Base-by-base conservation (phyloP, 2,888 invertebrate species). In the Sphaerophoria taeniata region DNA sequence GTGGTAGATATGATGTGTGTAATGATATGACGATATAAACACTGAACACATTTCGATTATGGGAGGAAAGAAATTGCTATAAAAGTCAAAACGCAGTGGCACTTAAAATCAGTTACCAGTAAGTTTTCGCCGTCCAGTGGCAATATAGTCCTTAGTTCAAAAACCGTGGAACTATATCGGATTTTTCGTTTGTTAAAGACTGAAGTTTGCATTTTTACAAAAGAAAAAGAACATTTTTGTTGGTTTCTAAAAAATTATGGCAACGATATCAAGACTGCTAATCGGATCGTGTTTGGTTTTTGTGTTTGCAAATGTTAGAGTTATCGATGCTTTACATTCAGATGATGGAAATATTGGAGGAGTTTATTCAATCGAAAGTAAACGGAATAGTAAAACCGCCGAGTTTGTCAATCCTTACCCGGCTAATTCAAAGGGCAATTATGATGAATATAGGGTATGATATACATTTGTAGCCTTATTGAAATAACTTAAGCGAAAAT, bases 71-170 rank as follows among this genome's bases (percentile, higher is more conserved):
- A 75, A 80, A 60, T 76, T 72, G 73, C 76, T 85, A 85, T 85
- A 85, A 85, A 85, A 85, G 85, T 80, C 56, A 80, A 80, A 76
- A 76, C 80, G 69, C 49, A 72, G 56, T 56, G 70, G 69, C 67
- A 72, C 80, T 85, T 76, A 73, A 80, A 72, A 76, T 76, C 80
- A 85, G 80, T 85, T 73, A 85, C 76, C 80, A 85, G 70, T 76
- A 11, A 69, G 76, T 80, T 80, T 63, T 80, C 71, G 63, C 11
- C 61, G 47, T 16, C 47, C 56, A 63, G 31, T 58, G 72, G 72
- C 58, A 47, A 47, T 14, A 33, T 47, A 60, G 12, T 6, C 31
- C 33, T 45, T 7, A 63, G 60, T 24, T 43, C 9, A 63, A 47
- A 11, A 63, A 9, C 9, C 43, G 9, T 47, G 14, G 14, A 24